Base-by-base conservation (phyloP, 2,797 vertebrate genomes). In the Adrianichthys oophorus region DNA sequence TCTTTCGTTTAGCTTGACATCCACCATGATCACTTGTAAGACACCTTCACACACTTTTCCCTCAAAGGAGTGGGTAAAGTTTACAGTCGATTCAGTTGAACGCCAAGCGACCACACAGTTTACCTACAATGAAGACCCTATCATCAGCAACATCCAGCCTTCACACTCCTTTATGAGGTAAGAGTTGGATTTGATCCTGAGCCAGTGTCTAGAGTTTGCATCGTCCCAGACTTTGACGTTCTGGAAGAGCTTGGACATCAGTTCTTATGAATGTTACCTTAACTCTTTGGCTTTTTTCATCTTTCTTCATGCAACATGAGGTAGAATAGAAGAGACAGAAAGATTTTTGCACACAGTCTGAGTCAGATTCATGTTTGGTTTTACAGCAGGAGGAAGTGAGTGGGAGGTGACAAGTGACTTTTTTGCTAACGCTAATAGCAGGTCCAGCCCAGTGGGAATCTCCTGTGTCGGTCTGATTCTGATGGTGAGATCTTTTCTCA, bases 111-210 rank as follows among this genome's bases (percentile, higher is more conserved):
- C 90, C 0, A 18, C 52, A 41, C 67, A 40, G 51, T 99, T 95
- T 91, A 94, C 84, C 54, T 99, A 96, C 86, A 95, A 90, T 67
- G 90, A 96, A 63, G 93, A 98, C 76, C 97, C 97, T 0, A 71
- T 93, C 81, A 93, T 99, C 88, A 87, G 88, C 79, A 92, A 90
- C 83, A 93, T 99, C 82, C 89, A 95, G 73, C 97, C 97, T 0
- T 91, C 92, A 1, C 95, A 95, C 83, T 98, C 97, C 79, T 99
- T 99, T 45, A 90, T 98, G 78, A 98, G 96, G 97, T 88, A 0
- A 53, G 72, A 16, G n/a, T 14, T 7, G 0, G 0, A 2, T 10
- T 18, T 14, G 10, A 17, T 26, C 4, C 1, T 24, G 17, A 10
- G 12, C 24, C 52, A 37, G 32, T 1, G 24, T 26, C 24, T 26